These are phyloP conservation scores for Lagopus muta DNA, from an alignment of 2,113 vertebrate genomes.

Conservation along the genomic window DNA sequence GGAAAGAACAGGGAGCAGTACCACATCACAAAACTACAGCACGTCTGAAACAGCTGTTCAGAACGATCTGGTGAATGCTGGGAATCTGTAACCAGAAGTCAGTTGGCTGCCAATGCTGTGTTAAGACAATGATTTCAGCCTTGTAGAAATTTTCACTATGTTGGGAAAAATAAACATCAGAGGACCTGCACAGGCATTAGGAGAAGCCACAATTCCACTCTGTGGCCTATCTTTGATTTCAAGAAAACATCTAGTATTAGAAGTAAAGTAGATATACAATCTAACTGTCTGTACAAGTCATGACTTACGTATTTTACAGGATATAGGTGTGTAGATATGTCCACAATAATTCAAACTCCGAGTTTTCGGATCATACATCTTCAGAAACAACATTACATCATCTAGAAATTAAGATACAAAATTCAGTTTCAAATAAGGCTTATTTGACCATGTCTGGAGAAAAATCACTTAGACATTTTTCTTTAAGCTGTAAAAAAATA, in stretches of 20 bases:
- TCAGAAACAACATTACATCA: conserved; percentile 99
- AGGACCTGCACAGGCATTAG: not conserved
- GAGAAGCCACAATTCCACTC: not conserved
- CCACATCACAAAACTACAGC: not conserved
- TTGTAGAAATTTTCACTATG: not conserved
- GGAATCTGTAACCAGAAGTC: not conserved
- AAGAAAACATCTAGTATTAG: not conserved
- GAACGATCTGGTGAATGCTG: not conserved
- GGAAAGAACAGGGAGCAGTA: not conserved
- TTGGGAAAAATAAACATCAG: not conserved
- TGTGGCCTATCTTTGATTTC: not conserved
- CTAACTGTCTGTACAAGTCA: not conserved
- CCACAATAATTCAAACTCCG: conserved; percentile 99
- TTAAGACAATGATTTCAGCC: not conserved
- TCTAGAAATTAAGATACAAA: conserved; percentile 77
- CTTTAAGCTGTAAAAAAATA: not conserved
- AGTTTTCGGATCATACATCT: conserved; percentile 99
- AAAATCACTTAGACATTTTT: not conserved
- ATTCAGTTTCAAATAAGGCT: not conserved
- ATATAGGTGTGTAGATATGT: conserved; percentile 99
- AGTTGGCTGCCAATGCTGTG: not conserved
- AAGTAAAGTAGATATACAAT: not conserved
- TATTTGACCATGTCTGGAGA: not conserved
- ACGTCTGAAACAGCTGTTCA: not conserved
- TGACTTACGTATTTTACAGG: conserved; percentile 99